Evolutionary conservation across 2,113 vertebrate genomes (phyloP).

Genomic region (Varanus komodoensis): DNA sequence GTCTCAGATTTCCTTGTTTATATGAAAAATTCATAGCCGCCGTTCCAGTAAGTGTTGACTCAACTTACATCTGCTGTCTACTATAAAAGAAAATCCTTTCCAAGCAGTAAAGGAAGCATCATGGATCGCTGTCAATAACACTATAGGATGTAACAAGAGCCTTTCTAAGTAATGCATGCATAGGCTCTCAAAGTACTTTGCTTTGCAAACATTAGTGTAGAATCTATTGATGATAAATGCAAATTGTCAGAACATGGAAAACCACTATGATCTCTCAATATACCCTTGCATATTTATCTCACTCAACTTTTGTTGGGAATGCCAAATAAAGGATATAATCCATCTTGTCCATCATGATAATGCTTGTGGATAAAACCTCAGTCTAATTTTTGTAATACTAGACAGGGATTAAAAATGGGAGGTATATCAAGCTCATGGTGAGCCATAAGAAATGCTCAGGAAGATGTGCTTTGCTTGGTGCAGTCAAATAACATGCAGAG

Average conservation of each 20-base stretch:
- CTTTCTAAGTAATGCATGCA: slow-evolving; percentile 8
- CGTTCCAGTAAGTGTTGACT: slow-evolving; percentile 28
- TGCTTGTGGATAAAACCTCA: no score
- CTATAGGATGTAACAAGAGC: not conserved
- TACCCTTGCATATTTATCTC: not conserved
- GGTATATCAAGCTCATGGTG: no score
- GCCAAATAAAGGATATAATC: not conserved
- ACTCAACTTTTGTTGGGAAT: not conserved
- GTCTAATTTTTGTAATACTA: no score
- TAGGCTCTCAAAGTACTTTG: slow-evolving; percentile 5
- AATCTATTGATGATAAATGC: slow-evolving; percentile 13
- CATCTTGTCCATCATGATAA: not conserved
- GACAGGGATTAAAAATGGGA: no score
- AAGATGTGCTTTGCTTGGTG: no score
- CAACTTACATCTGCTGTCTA: not conserved
- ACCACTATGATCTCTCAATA: not conserved
- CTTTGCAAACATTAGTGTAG: slow-evolving; percentile 21
- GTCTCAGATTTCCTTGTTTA: slow-evolving; percentile 60
- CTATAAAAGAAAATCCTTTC: not conserved
- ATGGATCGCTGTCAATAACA: not conserved
- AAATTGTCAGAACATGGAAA: not conserved
- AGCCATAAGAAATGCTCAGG: no score
- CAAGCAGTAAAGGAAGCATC: slow-evolving; percentile 10
- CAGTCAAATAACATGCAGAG: not conserved
- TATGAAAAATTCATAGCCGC: slow-evolving; percentile 67